Evolutionary conservation across 2,888 invertebrate species (phyloP), one percentile per base, ranked within the genome.

Genomic region (Eupithecia vulgata): DNA sequence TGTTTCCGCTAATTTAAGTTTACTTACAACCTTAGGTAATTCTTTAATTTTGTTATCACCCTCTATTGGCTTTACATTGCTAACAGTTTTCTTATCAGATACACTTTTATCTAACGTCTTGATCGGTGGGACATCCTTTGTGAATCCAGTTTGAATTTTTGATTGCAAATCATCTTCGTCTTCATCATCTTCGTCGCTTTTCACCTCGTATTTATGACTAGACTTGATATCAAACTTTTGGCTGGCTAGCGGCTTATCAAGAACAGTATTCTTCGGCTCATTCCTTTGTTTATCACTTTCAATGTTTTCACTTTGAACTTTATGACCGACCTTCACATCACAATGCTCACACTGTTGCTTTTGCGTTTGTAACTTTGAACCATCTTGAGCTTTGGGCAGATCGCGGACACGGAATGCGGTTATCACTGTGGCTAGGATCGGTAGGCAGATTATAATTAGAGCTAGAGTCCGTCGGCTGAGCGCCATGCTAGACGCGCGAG

Each of bases 401-500:
- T 94, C 93, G 80, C 94, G 94, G 79, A 95, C 87, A 82, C 95
- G 94, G 90, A 95, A 95, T 89, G 94, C 94, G 87, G 91, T 93
- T 89, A 93, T 92, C 89, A 94, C 93, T 90, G 94, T 90, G 79
- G 91, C 92, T 87, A 94, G 90, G 87, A 94, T 89, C 81, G 92
- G 87, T 79, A 93, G 83, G 57, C 57, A 57, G 87, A 94, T 90
- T 90, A 94, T 86, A 89, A 93, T 91, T 89, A 94, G 89, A 90
- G 91, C 90, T 84, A 93, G 83, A 87, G 91, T 93, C 91, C 91
- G 89, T 89, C 88, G 88, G 83, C 87, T 83, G 84, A 91, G 92
- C 90, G 91, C 91, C 94, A 95, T 94, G 84, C 85, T 89, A 83
- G 89, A 88, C 89, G 92, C 91, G 88, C 81, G 84, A 83, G 87